A percentile compares a stretch with the other conserved stretches of the same genome.
phyloP scores from a whole-genome alignment of 1,140 invertebrate genomes.

The Drosophila mojavensis region DNA sequence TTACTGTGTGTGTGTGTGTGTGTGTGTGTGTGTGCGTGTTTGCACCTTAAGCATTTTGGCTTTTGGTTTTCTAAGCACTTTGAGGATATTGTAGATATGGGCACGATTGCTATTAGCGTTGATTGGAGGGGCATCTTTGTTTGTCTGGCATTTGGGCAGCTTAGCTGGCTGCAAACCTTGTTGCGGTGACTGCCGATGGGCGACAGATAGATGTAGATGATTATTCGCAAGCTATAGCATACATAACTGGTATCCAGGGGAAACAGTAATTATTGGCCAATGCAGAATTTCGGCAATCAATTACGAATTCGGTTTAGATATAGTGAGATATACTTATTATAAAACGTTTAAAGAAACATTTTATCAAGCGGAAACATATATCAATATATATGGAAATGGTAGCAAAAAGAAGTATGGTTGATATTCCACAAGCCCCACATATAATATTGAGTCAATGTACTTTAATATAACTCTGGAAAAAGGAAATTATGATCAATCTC shows the following conservation, averaged over 20 bases:
- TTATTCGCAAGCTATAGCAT: constrained; percentile 1
- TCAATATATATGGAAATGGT: no score
- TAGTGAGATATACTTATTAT: no score
- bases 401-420: no score
- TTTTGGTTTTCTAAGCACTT: constrained; percentile 75
- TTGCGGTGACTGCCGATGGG: constrained; percentile 50
- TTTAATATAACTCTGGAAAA: no score
- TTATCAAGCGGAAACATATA: no score
- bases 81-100: constrained; percentile 44
- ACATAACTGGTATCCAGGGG: not conserved
- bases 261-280: not conserved
- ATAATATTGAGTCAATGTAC: no score
- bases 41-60: constrained; percentile 59
- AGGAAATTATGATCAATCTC: no score
- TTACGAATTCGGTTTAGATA: no score
- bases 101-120: constrained; percentile 71
- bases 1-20: not conserved
- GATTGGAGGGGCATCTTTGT: constrained; percentile 68
- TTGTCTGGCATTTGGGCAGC: constrained; percentile 67
- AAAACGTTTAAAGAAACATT: no score
- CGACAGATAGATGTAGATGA: constrained; percentile 3
- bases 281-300: no score
- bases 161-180: constrained; percentile 47
- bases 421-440: no score
- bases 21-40: constrained; percentile 20